Base-by-base conservation (phyloP, 2,797 vertebrate genomes). In the Acipenser oxyrinchus region DNA sequence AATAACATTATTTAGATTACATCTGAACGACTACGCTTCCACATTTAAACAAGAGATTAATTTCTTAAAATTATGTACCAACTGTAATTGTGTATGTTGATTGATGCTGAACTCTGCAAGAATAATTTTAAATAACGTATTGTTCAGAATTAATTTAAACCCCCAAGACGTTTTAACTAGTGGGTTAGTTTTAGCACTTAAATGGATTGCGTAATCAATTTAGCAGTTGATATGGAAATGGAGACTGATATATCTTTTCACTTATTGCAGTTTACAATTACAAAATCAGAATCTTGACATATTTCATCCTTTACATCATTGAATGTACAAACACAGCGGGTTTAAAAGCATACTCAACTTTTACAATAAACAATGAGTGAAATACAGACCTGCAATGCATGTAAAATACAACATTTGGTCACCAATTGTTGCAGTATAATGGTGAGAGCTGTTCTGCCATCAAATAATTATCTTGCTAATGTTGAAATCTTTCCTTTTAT, bases 231-330 rank as follows among this genome's bases (percentile, higher is more conserved):
- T 37, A 37, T 1, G 37, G 37, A 37, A 37, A 37, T 37, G 37
- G 37, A 37, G 37, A 37, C 37, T 18, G 18, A 37, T 55, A 37
- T 37, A 37, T 37, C 3, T 37, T 4, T 37, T 37, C 37, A 37
- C 37, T 37, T 37, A 37, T 37, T 37, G 37, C 5, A 37, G 37
- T 37, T 37, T 37, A 37, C 37, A 37, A 37, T 11, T 13, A 76
- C 72, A 72, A 65, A 74, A 64, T 4, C 48, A 68, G 64, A 74
- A 63, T 49, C 70, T 60, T 15, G 51, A 72, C 37, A 37, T 74
- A 76, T 60, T 72, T 51, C 70, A 74, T 70, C 69, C 52, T 66
- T 64, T 69, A 67, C 76, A 74, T 64, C 4, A 66, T 68, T 70
- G 53, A 68, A 70, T 70, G 71, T 72, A 64, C 66, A 74, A 71